phyloP scores from a whole-genome alignment of 2,113 vertebrate species.

The Anarrhichthys ocellatus region DNA sequence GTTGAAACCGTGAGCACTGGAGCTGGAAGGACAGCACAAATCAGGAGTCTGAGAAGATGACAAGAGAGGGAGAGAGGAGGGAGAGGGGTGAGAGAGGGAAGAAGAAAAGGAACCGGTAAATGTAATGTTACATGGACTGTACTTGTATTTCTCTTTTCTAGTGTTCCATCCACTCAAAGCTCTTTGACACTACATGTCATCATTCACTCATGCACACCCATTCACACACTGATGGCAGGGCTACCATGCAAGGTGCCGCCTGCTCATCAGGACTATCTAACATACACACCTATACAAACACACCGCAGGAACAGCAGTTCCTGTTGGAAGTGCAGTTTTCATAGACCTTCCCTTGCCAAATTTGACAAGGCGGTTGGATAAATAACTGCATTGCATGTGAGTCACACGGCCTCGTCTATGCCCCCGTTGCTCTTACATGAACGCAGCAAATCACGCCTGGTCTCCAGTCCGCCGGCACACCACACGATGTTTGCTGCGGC shows the following conservation, averaged over 20 bases:
- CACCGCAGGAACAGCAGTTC: too few species aligned
- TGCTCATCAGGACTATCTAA: not conserved
- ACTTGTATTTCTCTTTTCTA: not conserved
- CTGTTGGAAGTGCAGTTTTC: not conserved
- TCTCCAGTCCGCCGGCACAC: not conserved
- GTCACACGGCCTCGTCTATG: not conserved
- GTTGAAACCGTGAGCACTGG: not conserved
- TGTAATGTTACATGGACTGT: too few species aligned
- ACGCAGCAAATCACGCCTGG: not conserved
- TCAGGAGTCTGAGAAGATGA: not conserved
- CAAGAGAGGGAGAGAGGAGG: not conserved
- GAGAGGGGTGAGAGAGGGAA: not conserved
- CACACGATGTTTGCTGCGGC: constrained; percentile 28
- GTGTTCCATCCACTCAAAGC: not conserved
- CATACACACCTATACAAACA: too few species aligned
- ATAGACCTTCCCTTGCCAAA: not conserved
- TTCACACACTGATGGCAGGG: not conserved
- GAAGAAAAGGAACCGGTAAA: not conserved
- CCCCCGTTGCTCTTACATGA: not conserved
- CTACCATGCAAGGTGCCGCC: not conserved
- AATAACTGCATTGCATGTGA: not conserved
- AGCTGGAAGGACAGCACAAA: not conserved
- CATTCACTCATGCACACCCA: too few species aligned
- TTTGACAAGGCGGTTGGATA: not conserved
- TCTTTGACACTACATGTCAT: too few species aligned